Evolutionary conservation across 1,140 invertebrate genomes (phyloP), one percentile per base, ranked within the genome.

Genomic region (Drosophila pectinifera): DNA sequence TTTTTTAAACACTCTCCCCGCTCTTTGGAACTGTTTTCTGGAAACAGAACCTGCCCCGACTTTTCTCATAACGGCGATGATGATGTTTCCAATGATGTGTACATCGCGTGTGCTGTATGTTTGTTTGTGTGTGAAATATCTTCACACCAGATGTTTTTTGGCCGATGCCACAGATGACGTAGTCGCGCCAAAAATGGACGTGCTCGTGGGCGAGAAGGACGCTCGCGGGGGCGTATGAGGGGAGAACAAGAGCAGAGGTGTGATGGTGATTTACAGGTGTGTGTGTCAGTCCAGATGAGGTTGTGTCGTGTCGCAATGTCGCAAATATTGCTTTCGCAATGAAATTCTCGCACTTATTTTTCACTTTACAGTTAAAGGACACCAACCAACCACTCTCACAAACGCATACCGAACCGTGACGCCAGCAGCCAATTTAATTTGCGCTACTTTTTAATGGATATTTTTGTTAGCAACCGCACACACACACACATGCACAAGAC

Each of bases 141-240:
- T 70, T 72, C 53, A 45, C 53, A 86, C 72, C 83, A 86, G 79
- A 88, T 86, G 82, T 88, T 83, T 36, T 64, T 68, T 64, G 42
- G 28, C 34, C 57, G 59, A 51, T 59, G 80, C 58, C 48, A 64
- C 24, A 48, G 79, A 88, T 86, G 83, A 86, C 83, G 83, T 88
- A 64, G 83, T 79, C 70, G 65, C 51, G 61, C 70, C 80, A 83
- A 73, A 76, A 79, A 82, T 82, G 78, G 34, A 62, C 49, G 55
- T 18, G 14, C 20, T 24, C 5, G 59, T 53, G 45, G 61, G 64
- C 61, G 61, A 45, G 43, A 64, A 57, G 46, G 38, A 55, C 18
- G 43, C 42, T 26, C 20, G 20, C 24, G 65, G 43, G 55, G 63
- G 51, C 61, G 42, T 22, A 22, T 22, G 24, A 6, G 41, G 58